Evolutionary conservation across 1,140 invertebrate genomes (phyloP), one percentile per base, ranked within the genome.

Genomic region (Ylistrum balloti): DNA sequence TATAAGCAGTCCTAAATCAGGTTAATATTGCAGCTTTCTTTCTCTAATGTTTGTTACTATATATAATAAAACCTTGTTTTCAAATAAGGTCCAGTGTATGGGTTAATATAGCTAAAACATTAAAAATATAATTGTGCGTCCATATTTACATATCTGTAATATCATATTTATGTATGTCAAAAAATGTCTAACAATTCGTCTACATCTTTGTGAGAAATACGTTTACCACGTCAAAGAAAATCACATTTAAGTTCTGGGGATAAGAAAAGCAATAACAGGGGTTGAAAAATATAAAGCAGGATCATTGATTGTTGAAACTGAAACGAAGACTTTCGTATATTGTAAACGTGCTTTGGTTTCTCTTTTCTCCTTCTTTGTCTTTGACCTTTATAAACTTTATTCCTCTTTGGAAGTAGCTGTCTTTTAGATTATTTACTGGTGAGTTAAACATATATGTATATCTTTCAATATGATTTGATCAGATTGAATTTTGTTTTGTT

Each of bases 1-100:
- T 74, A 74, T 74, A 74, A 74, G 56, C 56, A 74, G 56, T 74
- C 56, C 56, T 74, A 74, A 28, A 74, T 74, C 56, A 74, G 56
- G 56, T 74, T 74, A 74, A 28, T 74, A 74, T 74, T 74, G 22
- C 5, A 74, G 56, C 56, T 74, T n/a, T 28, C n/a, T 28, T n/a
- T 74, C 3, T 7, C 56, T 28, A 28, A 74, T 11, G n/a, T 28
- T 13, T 74, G 11, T 74, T 74, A 74, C 56, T n/a, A 74, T 22
- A 74, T 74, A 22, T 74, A n/a, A 74, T 74, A 1, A 74, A 74
- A 74, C 56, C 56, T 13, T 13, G 35, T 7, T 38, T 45, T 9
- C 17, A 45, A 17, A 45, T 45, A 17, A 15, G 10, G 41, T 45
- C 17, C 41, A 45, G 0, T 45, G 17, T 13, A n/a, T n/a, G n/a